phyloP scores from a whole-genome alignment of 2,888 invertebrate species.

The Hipparchia sbordonii region DNA sequence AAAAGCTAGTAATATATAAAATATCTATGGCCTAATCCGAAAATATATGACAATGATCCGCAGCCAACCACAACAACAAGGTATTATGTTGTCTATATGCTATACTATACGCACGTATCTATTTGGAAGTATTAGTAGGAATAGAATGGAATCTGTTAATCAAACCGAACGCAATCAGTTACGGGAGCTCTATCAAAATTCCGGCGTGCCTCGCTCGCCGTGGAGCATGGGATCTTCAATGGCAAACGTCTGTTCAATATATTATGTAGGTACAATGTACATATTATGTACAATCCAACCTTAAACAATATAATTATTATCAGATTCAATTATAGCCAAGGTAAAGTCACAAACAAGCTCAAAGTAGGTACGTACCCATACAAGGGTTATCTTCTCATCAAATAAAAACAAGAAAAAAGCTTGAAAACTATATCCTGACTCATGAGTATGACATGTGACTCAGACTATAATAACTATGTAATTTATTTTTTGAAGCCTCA shows the following conservation, averaged over 20 bases:
- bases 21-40: no score
- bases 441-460: no score
- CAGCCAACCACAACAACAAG: no score
- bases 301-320: neutral
- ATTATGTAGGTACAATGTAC: neutral
- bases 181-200: slow-evolving; percentile 75
- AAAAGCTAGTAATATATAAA: no score
- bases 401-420: neutral
- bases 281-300: neutral
- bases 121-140: neutral
- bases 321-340: neutral
- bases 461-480: no score
- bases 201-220: slow-evolving; percentile 60
- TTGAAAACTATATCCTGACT: no score
- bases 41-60: no score
- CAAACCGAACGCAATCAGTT: slow-evolving; percentile 75
- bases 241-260: slow-evolving; percentile 42
- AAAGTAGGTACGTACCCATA: neutral
- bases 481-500: no score
- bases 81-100: neutral
- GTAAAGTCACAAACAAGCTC: neutral
- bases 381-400: neutral
- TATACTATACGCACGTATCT: neutral
- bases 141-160: slow-evolving; percentile 71
- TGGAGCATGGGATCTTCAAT: slow-evolving; percentile 58